These are phyloP conservation scores for Caenorhabditis inopinata DNA, from an alignment of 1,140 invertebrate species.

Conservation along the genomic window DNA sequence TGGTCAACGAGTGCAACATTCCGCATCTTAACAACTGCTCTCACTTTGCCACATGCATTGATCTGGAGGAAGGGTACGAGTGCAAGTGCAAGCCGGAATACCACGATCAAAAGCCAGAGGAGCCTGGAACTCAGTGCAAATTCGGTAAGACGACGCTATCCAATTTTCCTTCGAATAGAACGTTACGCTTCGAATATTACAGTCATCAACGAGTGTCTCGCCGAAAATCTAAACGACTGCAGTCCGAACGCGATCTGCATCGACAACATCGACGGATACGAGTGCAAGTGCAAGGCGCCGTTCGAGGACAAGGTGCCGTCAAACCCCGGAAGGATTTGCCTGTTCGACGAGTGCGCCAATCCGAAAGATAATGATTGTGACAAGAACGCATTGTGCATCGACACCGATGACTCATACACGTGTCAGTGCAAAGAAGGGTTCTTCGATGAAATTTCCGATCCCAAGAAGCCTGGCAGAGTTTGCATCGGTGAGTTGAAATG, in stretches of 20 bases:
- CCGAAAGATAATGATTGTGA: slow-evolving; percentile 58
- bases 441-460: slow-evolving; percentile 48
- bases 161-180: neutral
- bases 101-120: slow-evolving; percentile 44
- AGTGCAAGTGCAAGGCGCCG: slow-evolving; percentile 45
- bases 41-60: slow-evolving; percentile 53
- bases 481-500: slow-evolving; percentile 44
- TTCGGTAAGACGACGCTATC: slow-evolving; percentile 54
- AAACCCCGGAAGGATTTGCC: slow-evolving; percentile 57
- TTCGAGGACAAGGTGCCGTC: slow-evolving; percentile 54
- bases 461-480: slow-evolving; percentile 46
- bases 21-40: slow-evolving; percentile 53
- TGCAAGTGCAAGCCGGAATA: slow-evolving; percentile 52
- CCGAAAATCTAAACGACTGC: slow-evolving; percentile 53
- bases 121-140: slow-evolving; percentile 53
- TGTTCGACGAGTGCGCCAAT: slow-evolving; percentile 56
- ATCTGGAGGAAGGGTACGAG: slow-evolving; percentile 53
- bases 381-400: slow-evolving; percentile 60
- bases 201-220: slow-evolving; percentile 52
- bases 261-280: slow-evolving; percentile 53
- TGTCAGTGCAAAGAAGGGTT: slow-evolving; percentile 62
- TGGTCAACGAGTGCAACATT: slow-evolving; percentile 60
- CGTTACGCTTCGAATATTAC: neutral
- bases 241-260: slow-evolving; percentile 49
- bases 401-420: slow-evolving; percentile 52